Evolutionary conservation across 2,113 vertebrate species (phyloP), one percentile per base, ranked within the genome.

Genomic region (Paratilapia polleni): DNA sequence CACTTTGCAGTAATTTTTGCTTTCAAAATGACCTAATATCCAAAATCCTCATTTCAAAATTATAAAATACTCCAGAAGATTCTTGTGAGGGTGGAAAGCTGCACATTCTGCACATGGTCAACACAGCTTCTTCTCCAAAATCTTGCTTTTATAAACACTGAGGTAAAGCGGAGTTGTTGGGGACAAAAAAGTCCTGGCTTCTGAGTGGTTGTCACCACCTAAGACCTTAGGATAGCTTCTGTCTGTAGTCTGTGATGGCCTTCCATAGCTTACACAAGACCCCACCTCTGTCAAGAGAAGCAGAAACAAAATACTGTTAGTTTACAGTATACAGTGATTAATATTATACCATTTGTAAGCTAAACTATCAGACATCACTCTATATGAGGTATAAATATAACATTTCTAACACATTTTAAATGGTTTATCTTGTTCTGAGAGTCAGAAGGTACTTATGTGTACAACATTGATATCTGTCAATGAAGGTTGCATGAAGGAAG

Each of bases 251-350:
- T 31, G 90, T 94, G 93, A 99, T 99, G 88, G 97, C 97, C 92
- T 97, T 99, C 98, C 98, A 99, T 43, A 99, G 96, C 0, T 96
- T 96, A 92, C 98, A 99, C 57, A 99, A 95, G 91, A 97, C 96
- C 82, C 98, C 98, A 52, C 98, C 98, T 93, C 98, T 99, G 95
- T 59, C 49, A 8, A 8, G 85, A 93, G 77, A 84, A 43, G 62
- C 12, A 80, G 26, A 81, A 41, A 79, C 22, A 63, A 70, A 61
- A 83, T 2, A 31, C 22, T 9, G 26, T 83, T 34, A 80, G 12
- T 2, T 52, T 7, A 24, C 22, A 61, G 47, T 12, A 63, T 2
- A 31, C 36, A 54, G 14, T 4, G 22, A 49, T 13, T 31, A 38
- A 26, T 31, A 34, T 26, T 49, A 54, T 26, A 34, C 19, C 8